Base-by-base conservation (phyloP, 2,888 invertebrate species). In the Nemapogon koenigi region DNA sequence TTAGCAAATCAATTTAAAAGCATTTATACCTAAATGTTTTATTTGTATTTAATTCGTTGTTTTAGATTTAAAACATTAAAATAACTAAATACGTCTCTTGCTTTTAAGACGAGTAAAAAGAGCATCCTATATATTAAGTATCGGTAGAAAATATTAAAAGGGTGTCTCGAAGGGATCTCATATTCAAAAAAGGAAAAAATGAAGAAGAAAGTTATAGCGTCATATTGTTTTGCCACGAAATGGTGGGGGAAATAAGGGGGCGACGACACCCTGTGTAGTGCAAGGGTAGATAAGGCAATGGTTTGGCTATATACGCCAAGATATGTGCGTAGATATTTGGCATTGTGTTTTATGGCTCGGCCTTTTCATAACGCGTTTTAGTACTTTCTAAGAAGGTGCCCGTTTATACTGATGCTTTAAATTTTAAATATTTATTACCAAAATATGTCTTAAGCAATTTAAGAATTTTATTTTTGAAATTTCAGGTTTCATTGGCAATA, bases 181-280 rank as follows among this genome's bases (percentile, higher is more conserved):
- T 71, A 70, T 72, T 71, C 71, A 71, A 73, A 75, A 70, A 75
- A 66, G 65, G 64, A 61, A 67, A 72, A 68, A 68, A 64, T 66
- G 26, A 33, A 62, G 69, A 62, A 72, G 73, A 75, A 78, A 72
- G 69, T 71, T 72, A 72, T 78, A 75, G 71, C 75, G 73, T 76
- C 76, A 78, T 76, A 78, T 78, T 78, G 76, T 78, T 76, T 78
- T 75, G 72, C 73, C 66, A 62, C 70, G 65, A 63, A 63, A 64
- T 59, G 65, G 55, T 51, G 56, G 55, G 55, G 53, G 27, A 19
- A 14, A 15, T 8, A 48, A 46, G 51, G 49, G 50, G 50, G 49
- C 49, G 50, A 48, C n/a, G 62, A 62, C 59, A 58, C 51, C 53
- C 57, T 60, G 62, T 70, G 66, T 71, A 73, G 71, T 71, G 70